Evolutionary conservation across 2,113 vertebrate genomes (phyloP).

Genomic region (Morone chrysops): DNA sequence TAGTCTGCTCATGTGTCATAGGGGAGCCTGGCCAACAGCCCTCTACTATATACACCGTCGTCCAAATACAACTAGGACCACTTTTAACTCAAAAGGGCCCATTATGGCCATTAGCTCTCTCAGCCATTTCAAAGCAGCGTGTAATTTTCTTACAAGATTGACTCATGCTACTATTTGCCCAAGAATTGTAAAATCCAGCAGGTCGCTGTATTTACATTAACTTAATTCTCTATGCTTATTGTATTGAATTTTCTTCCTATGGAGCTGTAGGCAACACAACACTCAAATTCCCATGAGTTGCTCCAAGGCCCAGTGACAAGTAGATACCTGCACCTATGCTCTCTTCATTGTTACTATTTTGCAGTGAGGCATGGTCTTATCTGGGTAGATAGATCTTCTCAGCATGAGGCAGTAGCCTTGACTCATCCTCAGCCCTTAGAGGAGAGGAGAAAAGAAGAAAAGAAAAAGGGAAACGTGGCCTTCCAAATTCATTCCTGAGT

Average conservation of each 20-base stretch:
- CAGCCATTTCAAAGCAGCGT: slow-evolving; percentile 37
- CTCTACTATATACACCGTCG: slow-evolving; percentile 26
- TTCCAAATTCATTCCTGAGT: slow-evolving; percentile 74
- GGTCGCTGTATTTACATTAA: slow-evolving; percentile 11
- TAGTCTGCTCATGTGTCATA: slow-evolving; percentile 65
- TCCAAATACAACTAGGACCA: slow-evolving; percentile 40
- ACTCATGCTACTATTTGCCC: slow-evolving; percentile 21
- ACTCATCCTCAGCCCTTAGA: slow-evolving; percentile 62
- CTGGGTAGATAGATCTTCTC: slow-evolving; percentile 63
- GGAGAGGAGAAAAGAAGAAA: slow-evolving; percentile 10
- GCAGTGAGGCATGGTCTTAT: slow-evolving; percentile 75
- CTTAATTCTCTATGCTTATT: background rate
- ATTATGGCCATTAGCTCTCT: slow-evolving; percentile 54
- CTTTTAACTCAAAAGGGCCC: slow-evolving; percentile 35
- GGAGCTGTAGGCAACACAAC: background rate
- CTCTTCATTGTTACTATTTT: slow-evolving; percentile 73
- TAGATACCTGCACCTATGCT: slow-evolving; percentile 70
- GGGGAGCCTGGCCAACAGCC: slow-evolving; percentile 53
- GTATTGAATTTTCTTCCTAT: background rate
- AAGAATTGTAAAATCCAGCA: slow-evolving; percentile 17
- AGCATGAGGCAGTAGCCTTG: slow-evolving; percentile 55
- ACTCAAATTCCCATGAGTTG: background rate
- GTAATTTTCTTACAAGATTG: slow-evolving; percentile 35
- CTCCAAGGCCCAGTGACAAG: slow-evolving; percentile 58
- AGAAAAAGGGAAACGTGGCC: slow-evolving; percentile 59